phyloP scores from a whole-genome alignment of 2,797 vertebrate genomes.

The Scyliorhinus canicula region DNA sequence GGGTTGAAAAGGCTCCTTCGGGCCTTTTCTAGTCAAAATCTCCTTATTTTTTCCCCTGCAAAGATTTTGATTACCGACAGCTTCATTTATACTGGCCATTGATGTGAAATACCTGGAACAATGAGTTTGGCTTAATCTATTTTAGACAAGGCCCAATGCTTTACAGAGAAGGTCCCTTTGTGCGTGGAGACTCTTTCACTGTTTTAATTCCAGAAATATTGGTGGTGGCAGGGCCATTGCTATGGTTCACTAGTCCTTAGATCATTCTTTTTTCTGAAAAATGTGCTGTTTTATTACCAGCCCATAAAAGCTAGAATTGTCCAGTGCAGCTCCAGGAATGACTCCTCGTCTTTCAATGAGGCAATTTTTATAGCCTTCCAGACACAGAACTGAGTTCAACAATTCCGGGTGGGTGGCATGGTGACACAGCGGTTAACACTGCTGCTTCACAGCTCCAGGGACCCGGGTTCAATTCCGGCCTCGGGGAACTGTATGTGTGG shows the following conservation, averaged over 20 bases:
- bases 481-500: too few species aligned
- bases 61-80: not conserved
- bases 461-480: too few species aligned
- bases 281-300: not conserved
- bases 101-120: not conserved
- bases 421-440: too few species aligned
- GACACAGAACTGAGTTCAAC: not conserved
- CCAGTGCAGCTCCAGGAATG: not conserved
- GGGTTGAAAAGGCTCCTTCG: not conserved
- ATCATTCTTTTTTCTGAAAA: not conserved
- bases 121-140: not conserved
- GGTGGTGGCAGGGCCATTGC: not conserved
- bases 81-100: not conserved
- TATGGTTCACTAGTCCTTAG: not conserved
- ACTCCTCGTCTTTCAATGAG: not conserved
- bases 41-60: not conserved
- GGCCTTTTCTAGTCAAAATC: not conserved
- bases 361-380: not conserved
- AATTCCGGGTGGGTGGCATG: not conserved
- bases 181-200: not conserved
- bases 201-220: not conserved
- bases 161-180: not conserved
- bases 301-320: not conserved
- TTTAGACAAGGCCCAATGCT: not conserved
- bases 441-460: too few species aligned